phyloP scores from a whole-genome alignment of 1,140 invertebrate species.

The Papilio xuthus region DNA sequence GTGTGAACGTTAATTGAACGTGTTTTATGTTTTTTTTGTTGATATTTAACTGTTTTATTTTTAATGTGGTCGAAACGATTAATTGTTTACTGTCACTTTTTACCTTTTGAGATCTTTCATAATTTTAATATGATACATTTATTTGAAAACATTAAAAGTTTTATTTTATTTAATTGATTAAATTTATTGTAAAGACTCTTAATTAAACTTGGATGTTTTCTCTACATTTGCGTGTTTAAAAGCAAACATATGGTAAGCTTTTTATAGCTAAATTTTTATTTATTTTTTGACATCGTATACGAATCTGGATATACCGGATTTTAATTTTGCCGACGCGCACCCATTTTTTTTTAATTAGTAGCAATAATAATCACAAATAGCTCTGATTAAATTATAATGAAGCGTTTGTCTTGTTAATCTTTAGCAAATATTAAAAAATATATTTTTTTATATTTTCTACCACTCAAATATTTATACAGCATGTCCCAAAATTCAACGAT shows the following conservation, averaged over 20 bases:
- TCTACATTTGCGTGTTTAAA: background rate
- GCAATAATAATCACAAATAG: too few relatives aligned
- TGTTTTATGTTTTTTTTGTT: background rate
- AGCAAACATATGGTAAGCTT: background rate
- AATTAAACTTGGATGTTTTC: background rate
- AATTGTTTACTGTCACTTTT: background rate
- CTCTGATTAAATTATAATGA: too few relatives aligned
- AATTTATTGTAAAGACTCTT: background rate
- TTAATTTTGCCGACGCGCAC: background rate
- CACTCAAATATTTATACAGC: too few relatives aligned
- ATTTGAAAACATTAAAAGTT: background rate
- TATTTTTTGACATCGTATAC: background rate
- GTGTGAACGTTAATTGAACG: constrained; percentile 1
- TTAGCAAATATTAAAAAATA: too few relatives aligned
- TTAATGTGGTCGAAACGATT: background rate
- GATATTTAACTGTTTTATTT: background rate
- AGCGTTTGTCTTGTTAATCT: too few relatives aligned
- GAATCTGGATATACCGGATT: background rate
- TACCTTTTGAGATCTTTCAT: background rate
- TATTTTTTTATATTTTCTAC: too few relatives aligned
- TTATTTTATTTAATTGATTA: background rate
- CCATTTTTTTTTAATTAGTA: background rate
- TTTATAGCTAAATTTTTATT: background rate
- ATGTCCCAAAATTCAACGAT: too few relatives aligned
- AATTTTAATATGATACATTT: too few relatives aligned